Base-by-base conservation (phyloP, 2,797 vertebrate species). In the Onychomys arenicola region DNA sequence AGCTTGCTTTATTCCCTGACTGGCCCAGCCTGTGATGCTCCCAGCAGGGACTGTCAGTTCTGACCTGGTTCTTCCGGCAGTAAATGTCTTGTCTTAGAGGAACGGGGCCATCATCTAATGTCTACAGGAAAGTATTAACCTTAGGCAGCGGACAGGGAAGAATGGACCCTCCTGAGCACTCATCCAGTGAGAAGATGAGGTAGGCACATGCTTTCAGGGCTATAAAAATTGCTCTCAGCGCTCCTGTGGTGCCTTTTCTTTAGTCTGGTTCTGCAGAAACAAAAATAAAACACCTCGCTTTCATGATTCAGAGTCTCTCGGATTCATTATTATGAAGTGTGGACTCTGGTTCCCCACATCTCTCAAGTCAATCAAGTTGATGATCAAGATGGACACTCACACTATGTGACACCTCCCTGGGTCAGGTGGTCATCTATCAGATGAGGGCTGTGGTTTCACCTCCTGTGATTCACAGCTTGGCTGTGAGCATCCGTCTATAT, bases 281-380 rank as follows among this genome's bases (percentile, higher is more conserved):
- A 88, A 88, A 88, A 88, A 88, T 88, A 88, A 73, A 88, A 71
- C 32, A n/a, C 67, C 49, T 57, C 16, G 52, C 49, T 88, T 57
- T 71, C n/a, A 37, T 6, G 49, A 40, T 25, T 69, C 63, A 0
- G 21, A 52, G 63, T n/a, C 21, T 32, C 34, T 73, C 52, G 21
- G 27, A 57, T 32, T 17, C 85, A 37, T 88, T 73, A 88, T 73
- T 88, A 88, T 57, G 29, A 73, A 73, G 85, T 57, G 49, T 57
- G 49, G 85, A 14, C 57, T 25, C 85, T 55, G 52, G 0, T 13
- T 88, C 67, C 67, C n/a, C 85, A 88, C 25, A 29, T 57, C n/a
- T 71, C 65, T 40, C 67, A 29, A 7, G 73, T 73, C 34, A 57
- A 29, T 57, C 25, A 73, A 73, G 85, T 57, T 32, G 67, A 40